Conservation (phyloP, 2,888 invertebrate species). For the Dicycla oo region DNA sequence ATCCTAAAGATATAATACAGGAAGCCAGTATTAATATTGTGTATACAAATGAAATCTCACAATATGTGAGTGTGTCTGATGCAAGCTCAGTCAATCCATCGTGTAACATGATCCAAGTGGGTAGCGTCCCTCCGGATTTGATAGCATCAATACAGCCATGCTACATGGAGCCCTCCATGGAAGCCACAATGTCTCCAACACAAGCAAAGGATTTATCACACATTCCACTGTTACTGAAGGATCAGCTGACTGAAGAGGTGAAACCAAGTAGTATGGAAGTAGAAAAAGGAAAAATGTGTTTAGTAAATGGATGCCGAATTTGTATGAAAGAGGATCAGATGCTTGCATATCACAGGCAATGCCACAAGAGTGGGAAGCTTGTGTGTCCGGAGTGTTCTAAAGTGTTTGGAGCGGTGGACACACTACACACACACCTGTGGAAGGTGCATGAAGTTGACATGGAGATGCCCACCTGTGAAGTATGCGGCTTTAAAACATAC, state of each 20-base stretch:
- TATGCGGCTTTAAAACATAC: slow-evolving; percentile 93
- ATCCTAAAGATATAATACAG: slow-evolving; percentile 87
- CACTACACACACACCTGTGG: slow-evolving; percentile 95
- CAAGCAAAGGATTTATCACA: slow-evolving; percentile 64
- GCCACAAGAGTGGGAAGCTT: slow-evolving; percentile 88
- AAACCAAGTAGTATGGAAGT: slow-evolving; percentile 60
- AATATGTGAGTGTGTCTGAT: slow-evolving; percentile 81
- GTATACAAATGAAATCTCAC: slow-evolving; percentile 83
- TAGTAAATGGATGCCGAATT: slow-evolving; percentile 89
- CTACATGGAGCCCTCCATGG: slow-evolving; percentile 60
- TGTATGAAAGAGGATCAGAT: slow-evolving; percentile 90
- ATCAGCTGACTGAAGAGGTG: slow-evolving; percentile 64
- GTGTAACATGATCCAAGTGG: slow-evolving; percentile 80
- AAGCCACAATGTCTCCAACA: slow-evolving; percentile 66
- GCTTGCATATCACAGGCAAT: slow-evolving; percentile 92
- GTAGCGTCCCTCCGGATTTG: slow-evolving; percentile 84
- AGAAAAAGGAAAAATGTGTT: slow-evolving; percentile 84
- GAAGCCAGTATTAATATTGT: slow-evolving; percentile 89
- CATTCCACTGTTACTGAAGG: slow-evolving; percentile 68
- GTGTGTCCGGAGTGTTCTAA: slow-evolving; percentile 93
- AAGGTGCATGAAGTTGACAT: slow-evolving; percentile 94
- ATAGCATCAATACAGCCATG: slow-evolving; percentile 84
- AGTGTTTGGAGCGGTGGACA: slow-evolving; percentile 91
- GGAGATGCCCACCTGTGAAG: slow-evolving; percentile 94
- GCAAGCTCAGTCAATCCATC: slow-evolving; percentile 69